phyloP scores from a whole-genome alignment of 2,888 invertebrate species.

The Sinohyriopsis cumingii region DNA sequence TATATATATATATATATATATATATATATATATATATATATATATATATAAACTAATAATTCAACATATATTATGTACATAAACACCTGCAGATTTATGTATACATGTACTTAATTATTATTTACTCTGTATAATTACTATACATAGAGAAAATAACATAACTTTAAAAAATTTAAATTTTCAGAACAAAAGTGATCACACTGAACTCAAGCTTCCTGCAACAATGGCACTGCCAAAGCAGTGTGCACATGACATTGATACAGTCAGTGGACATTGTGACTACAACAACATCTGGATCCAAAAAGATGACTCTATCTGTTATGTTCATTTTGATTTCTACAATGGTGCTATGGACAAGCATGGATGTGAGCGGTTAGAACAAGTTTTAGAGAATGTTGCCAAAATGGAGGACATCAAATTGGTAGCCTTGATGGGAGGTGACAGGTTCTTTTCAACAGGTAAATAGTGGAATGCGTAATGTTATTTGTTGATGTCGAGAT shows the following conservation, averaged over 20 bases:
- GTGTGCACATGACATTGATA: neutral
- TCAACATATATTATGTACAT: too few relatives aligned
- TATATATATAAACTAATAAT: too few relatives aligned
- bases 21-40: too few relatives aligned
- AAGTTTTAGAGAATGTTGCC: constrained; percentile 8
- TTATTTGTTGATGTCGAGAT: too few relatives aligned
- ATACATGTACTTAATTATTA: too few relatives aligned
- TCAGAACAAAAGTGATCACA: neutral
- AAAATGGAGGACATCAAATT: constrained; percentile 13
- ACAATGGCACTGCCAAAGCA: constrained; percentile 4
- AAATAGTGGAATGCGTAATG: neutral
- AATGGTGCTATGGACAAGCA: constrained; percentile 29
- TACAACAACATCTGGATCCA: constrained; percentile 14
- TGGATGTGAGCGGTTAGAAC: constrained; percentile 14
- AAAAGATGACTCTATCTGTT: constrained; percentile 11
- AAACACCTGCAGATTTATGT: too few relatives aligned
- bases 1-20: too few relatives aligned
- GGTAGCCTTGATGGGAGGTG: constrained; percentile 30
- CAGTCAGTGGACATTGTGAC: constrained; percentile 10
- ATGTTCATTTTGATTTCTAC: constrained; percentile 29
- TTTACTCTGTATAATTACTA: too few relatives aligned
- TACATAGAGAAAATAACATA: too few relatives aligned
- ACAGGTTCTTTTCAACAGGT: constrained; percentile 26
- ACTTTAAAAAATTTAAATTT: too few relatives aligned
- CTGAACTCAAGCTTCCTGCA: constrained; percentile 16